Conservation (phyloP, 1,140 invertebrate genomes). For the Diprion similis region DNA sequence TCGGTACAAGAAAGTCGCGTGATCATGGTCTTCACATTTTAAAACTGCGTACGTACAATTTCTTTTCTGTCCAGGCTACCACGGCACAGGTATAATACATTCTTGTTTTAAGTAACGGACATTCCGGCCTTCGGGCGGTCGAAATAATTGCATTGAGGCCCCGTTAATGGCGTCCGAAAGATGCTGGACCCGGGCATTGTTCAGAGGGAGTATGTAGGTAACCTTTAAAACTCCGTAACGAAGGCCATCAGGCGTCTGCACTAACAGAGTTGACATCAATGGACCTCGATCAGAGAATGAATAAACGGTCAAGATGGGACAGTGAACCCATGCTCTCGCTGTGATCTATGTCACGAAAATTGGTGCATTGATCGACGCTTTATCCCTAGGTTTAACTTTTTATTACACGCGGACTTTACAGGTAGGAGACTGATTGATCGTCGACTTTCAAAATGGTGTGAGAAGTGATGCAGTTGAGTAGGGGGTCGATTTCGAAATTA, state of each 20-base stretch:
- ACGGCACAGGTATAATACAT: neutral
- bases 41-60: neutral
- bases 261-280: neutral
- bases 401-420: too few species aligned
- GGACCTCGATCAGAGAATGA: neutral
- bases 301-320: neutral
- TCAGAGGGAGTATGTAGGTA: too few species aligned
- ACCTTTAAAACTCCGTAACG: too few species aligned
- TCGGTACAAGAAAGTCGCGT: neutral
- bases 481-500: neutral
- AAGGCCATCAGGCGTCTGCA: neutral
- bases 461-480: neutral
- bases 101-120: neutral
- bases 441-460: neutral
- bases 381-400: too few species aligned
- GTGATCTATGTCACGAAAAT: neutral
- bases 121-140: neutral
- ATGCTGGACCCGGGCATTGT: neutral
- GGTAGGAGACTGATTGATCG: too few species aligned
- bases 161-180: neutral
- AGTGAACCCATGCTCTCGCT: neutral
- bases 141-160: neutral
- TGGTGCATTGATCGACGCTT: too few species aligned
- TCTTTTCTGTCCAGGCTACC: neutral
- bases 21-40: neutral